These are phyloP conservation scores for Drosophila colorata DNA, from an alignment of 2,888 invertebrate species.

Conservation along the genomic window DNA sequence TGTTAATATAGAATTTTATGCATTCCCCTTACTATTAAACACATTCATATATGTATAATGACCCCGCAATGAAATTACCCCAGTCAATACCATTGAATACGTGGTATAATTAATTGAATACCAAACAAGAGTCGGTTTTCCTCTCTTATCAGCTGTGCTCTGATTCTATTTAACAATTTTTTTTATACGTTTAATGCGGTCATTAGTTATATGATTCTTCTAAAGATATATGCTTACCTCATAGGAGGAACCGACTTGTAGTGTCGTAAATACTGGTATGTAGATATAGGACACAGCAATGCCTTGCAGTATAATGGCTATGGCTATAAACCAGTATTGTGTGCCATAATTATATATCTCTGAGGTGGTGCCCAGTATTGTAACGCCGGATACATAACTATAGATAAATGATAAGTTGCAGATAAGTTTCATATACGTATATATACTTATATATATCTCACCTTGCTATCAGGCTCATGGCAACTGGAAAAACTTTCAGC, in stretches of 20 bases:
- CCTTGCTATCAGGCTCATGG: constrained; percentile 95
- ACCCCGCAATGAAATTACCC: constrained; percentile 9
- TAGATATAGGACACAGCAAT: constrained; percentile 89
- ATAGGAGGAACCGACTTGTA: constrained; percentile 92
- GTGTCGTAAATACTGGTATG: constrained; percentile 91
- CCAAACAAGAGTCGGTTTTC: constrained; percentile 15
- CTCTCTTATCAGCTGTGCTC: constrained; percentile 35
- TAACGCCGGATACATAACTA: constrained; percentile 95
- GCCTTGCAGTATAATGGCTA: constrained; percentile 90
- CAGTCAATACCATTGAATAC: not conserved
- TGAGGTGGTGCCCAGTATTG: constrained; percentile 93
- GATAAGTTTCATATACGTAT: not conserved
- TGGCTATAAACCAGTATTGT: constrained; percentile 91
- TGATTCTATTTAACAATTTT: constrained; percentile 35
- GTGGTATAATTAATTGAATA: constrained; percentile 27
- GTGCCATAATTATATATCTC: constrained; percentile 95
- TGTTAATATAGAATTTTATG: not conserved
- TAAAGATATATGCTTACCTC: constrained; percentile 87
- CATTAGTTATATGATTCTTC: constrained; percentile 37
- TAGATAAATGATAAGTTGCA: constrained; percentile 51
- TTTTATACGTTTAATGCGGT: constrained; percentile 15
- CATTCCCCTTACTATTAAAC: too few species aligned
- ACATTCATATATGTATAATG: constrained; percentile 1
- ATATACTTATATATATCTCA: constrained; percentile 80
- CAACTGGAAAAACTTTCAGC: constrained; percentile 92